phyloP scores from a whole-genome alignment of 2,113 vertebrate species.

The Phrynosoma platyrhinos region DNA sequence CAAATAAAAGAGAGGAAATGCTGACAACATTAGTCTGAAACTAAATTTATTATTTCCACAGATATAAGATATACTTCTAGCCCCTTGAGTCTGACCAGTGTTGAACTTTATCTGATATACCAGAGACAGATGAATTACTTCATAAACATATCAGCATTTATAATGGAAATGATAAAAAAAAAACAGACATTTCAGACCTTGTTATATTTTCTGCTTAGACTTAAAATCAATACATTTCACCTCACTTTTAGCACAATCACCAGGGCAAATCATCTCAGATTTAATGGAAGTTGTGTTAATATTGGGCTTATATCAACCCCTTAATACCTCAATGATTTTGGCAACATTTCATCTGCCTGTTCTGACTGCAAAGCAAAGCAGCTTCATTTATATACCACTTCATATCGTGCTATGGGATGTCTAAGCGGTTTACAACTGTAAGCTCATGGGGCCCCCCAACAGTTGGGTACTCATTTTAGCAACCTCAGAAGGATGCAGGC shows the following conservation, averaged over 20 bases:
- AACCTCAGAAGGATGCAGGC: too few species aligned
- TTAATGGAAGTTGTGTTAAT: constrained; percentile 8
- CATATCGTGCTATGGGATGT: too few species aligned
- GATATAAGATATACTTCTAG: constrained; percentile 13
- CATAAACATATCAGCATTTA: constrained; percentile 9
- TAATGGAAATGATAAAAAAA: constrained; percentile 23
- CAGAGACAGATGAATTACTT: constrained; percentile 16
- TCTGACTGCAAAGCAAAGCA: background rate
- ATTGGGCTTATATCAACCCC: background rate
- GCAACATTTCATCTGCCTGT: constrained; percentile 3
- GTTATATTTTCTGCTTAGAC: background rate
- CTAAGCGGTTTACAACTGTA: too few species aligned
- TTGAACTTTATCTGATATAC: constrained; percentile 18
- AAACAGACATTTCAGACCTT: constrained; percentile 9
- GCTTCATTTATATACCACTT: too few species aligned
- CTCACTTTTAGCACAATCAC: constrained; percentile 5
- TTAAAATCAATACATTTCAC: background rate
- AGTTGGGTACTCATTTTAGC: too few species aligned
- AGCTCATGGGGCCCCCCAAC: too few species aligned
- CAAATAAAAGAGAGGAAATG: constrained; percentile 20
- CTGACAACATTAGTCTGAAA: constrained; percentile 24
- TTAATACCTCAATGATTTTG: constrained; percentile 5
- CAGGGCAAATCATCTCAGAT: background rate
- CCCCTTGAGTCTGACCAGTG: constrained; percentile 11
- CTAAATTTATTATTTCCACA: constrained; percentile 26